Evolutionary conservation across 1,140 invertebrate genomes (phyloP).

Genomic region (Leguminivora glycinivorella): DNA sequence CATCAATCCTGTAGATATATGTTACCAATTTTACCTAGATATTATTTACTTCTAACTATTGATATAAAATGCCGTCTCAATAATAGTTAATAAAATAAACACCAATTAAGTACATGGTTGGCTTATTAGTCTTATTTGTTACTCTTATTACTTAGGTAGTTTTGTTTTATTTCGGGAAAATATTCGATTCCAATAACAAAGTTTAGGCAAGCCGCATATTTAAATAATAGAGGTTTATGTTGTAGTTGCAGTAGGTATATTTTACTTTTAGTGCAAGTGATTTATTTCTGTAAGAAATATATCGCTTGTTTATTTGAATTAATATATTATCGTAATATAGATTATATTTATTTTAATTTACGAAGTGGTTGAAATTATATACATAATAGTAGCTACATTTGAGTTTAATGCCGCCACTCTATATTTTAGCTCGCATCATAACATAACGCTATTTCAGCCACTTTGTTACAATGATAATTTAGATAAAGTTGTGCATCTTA

Average conservation of each 20-base stretch:
- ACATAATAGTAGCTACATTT: not conserved
- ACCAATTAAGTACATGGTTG: too few species aligned
- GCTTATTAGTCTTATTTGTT: too few species aligned
- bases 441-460: conserved; percentile 11
- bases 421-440: not conserved
- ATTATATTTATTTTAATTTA: conserved; percentile 9
- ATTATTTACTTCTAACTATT: too few species aligned
- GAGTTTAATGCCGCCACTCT: not conserved
- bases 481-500: conserved; percentile 50
- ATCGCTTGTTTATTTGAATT: not conserved
- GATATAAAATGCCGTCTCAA: too few species aligned
- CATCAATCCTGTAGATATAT: too few species aligned
- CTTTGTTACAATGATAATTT: conserved; percentile 15
- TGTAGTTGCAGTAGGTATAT: not conserved
- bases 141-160: too few species aligned
- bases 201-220: not conserved
- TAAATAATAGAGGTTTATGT: conserved; percentile 2
- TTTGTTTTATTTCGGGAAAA: too few species aligned
- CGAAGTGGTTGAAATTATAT: conserved; percentile 18
- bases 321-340: not conserved
- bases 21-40: too few species aligned
- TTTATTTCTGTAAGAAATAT: not conserved
- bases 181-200: not conserved
- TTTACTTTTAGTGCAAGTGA: not conserved
- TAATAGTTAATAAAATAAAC: too few species aligned